Evolutionary conservation across 2,797 vertebrate species (phyloP), one percentile per base, ranked within the genome.

Genomic region (Champsocephalus esox): DNA sequence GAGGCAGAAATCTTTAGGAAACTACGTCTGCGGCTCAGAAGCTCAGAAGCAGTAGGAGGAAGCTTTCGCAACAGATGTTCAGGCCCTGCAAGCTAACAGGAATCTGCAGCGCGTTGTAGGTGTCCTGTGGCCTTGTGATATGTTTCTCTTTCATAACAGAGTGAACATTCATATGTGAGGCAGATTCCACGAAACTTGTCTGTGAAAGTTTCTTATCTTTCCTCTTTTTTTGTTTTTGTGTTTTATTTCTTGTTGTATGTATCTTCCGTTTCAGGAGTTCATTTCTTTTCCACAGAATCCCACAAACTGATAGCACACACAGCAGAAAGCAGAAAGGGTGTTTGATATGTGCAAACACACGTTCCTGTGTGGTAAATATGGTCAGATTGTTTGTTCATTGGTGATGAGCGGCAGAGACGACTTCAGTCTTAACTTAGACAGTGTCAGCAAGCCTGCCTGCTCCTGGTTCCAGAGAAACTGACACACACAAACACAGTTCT

Each of bases 391-490:
- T 66, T 16, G 64, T 34, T 54, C 4, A 12, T 61, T 66, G 16
- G 64, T 28, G 59, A 68, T 56, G 79, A 73, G 71, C 2, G 64
- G 74, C 67, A 46, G 51, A 65, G 50, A 16, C 45, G 71, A 73
- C 28, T 9, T 65, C 17, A 65, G 71, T 73, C 74, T 84, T 52
- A 65, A 77, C 67, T 72, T 69, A 77, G 69, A 58, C 1, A 10
- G 46, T 90, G 87, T 87, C 88, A 49, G 84, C 72, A 80, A 88
- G 73, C 17, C 64, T 56, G 45, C 6, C 48, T 67, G 80, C 76
- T 88, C 81, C 77, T 76, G 67, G 78, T 90, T 92, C 87, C 86
- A 90, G 70, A 90, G 88, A 90, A 90, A 86, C 32, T 38, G 34
- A 50, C 13, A 17, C 49, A 66, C n/a, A 66, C 58, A 71, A 68